Evolutionary conservation across 2,888 invertebrate genomes (phyloP).

Genomic region (Megaustenia siamemsis): DNA sequence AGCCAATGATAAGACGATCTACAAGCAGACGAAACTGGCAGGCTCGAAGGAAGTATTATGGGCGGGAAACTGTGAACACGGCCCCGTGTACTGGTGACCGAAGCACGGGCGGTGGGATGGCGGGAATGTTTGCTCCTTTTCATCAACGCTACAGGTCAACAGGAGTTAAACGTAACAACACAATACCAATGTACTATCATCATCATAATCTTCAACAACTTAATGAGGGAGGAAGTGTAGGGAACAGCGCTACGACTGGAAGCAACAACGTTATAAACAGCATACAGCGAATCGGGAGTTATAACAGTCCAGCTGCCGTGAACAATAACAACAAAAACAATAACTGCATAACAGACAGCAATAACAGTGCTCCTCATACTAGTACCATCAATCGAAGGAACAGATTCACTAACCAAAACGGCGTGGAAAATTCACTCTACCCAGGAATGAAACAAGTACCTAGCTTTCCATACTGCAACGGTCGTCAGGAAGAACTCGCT

Average conservation of each 20-base stretch:
- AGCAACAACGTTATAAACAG: conserved; percentile 5
- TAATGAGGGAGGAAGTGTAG: background rate
- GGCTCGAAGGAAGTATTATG: conserved; percentile 44
- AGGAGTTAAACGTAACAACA: conserved; percentile 54
- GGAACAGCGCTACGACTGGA: background rate
- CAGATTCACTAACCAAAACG: conserved; percentile 19
- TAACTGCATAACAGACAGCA: conserved; percentile 3
- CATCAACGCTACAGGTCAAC: conserved; percentile 24
- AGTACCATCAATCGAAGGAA: conserved; percentile 22
- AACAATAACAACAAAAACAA: conserved; percentile 39
- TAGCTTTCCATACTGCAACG: conserved; percentile 41
- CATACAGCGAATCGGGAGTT: conserved; percentile 7
- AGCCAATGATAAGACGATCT: conserved; percentile 73
- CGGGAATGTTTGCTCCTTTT: background rate
- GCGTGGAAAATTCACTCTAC: background rate
- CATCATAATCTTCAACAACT: background rate
- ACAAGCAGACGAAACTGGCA: conserved; percentile 63
- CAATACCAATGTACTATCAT: conserved; percentile 54
- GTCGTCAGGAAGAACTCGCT: conserved; percentile 10
- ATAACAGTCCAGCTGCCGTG: background rate
- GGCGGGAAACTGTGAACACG: conserved; percentile 24
- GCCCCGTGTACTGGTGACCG: background rate
- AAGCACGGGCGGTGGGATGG: background rate
- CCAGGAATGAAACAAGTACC: conserved; percentile 3
- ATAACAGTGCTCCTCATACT: background rate